Evolutionary conservation across 2,113 vertebrate species (phyloP), one percentile per base, ranked within the genome.

Genomic region (Morone saxatilis): DNA sequence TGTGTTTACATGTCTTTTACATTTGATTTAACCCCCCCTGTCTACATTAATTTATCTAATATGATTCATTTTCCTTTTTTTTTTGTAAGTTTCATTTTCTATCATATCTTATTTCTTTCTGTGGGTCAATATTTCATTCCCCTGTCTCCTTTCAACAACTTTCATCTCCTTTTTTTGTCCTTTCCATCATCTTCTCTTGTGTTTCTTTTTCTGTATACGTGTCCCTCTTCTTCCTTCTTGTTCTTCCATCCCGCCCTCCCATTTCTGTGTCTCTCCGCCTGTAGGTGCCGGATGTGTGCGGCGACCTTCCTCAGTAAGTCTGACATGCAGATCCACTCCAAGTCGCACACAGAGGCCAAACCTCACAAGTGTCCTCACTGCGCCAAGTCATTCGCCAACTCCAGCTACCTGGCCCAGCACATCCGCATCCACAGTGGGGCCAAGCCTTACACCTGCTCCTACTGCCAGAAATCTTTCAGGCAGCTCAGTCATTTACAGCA

Each of bases 311-410:
- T 98, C 96, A 99, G 97, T 94, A 99, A 99, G 96, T 99, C 98
- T 93, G 98, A 99, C 96, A 99, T 99, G 98, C 98, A 99, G 97
- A 98, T 99, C 96, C 98, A 99, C 97, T 97, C 96, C 94, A 99
- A 99, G 96, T 99, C 98, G 90, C 98, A 99, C 94, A 99, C 98
- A 88, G 98, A 99, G 97, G 97, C 97, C 96, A 99, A 99, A 96
- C 98, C 98, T 92, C 98, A 99, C 96, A 99, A 99, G 97, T 99
- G 98, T 97, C 98, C 98, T 80, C 98, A 99, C 94, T 99, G 98
- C 95, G 98, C 98, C 96, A 99, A 99, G 97, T 98, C 97, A 92
- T 99, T 99, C 95, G 97, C 98, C 96, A 99, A 99, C 97, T 98
- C 96, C 95, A 99, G 98, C 96, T 99, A 99, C 96, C 96, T 99